These are phyloP conservation scores for Eremobia ochroleuca DNA, from an alignment of 2,888 invertebrate genomes.

Conservation along the genomic window DNA sequence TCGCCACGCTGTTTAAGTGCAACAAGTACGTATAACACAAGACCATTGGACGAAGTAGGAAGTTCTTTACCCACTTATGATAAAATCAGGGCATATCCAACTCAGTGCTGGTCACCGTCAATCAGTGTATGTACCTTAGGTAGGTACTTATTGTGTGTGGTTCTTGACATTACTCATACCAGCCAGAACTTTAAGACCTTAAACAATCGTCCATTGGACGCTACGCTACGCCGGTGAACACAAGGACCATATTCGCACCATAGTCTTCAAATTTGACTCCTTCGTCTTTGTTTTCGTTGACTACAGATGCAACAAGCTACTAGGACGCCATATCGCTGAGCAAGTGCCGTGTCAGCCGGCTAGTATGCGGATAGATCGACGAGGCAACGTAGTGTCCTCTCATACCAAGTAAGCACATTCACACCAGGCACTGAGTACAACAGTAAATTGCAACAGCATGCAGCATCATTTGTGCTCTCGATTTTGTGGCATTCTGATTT, in stretches of 20 bases:
- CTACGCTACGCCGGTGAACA: too few species aligned
- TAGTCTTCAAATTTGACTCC: neutral
- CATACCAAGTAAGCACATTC: conserved; percentile 91
- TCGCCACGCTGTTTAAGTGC: conserved; percentile 95
- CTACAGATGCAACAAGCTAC: conserved; percentile 93
- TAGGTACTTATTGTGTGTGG: neutral
- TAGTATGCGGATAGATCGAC: conserved; percentile 93
- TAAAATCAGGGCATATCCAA: neutral
- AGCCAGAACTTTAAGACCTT: neutral
- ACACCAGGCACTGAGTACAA: neutral
- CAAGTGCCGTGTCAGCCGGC: conserved; percentile 94
- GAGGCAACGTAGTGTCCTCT: conserved; percentile 93
- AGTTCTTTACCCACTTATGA: neutral
- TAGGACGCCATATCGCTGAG: conserved; percentile 93
- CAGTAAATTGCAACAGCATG: neutral
- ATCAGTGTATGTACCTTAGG: neutral
- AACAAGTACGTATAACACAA: conserved; percentile 84
- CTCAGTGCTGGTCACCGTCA: neutral
- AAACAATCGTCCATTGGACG: neutral
- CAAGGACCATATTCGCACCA: neutral
- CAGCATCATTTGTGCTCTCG: neutral
- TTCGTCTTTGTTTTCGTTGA: neutral
- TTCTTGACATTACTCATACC: neutral
- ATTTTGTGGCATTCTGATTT: neutral
- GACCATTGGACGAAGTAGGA: neutral